Base-by-base conservation (phyloP, 2,888 invertebrate species). In the Platerodrilus igneus region DNA sequence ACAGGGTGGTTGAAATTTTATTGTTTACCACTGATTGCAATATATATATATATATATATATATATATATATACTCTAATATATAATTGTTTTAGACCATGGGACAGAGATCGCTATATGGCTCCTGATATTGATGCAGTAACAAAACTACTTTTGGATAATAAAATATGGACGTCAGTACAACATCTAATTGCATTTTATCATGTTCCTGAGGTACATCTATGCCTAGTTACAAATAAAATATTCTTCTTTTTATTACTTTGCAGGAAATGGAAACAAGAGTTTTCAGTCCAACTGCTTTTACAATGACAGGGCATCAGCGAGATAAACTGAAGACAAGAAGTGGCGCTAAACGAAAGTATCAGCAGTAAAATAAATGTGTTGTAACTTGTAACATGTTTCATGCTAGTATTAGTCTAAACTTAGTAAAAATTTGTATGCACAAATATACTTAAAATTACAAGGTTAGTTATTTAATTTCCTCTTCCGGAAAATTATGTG, bases 41-140 rank as follows among this genome's bases (percentile, higher is more conserved):
- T n/a, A n/a, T n/a, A n/a, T n/a, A n/a, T n/a, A n/a, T n/a, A n/a
- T n/a, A n/a, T n/a, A n/a, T n/a, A n/a, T n/a, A n/a, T n/a, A n/a
- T n/a, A n/a, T n/a, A n/a, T n/a, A n/a, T n/a, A n/a, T n/a, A n/a
- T n/a, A n/a, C n/a, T n/a, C n/a, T n/a, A n/a, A n/a, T n/a, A n/a
- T n/a, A n/a, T n/a, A n/a, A n/a, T 1, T 31, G 10, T n/a, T 64
- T 8, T 53, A 78, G 78, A 21, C 69, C 78, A 3, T 76, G 77
- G 72, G 74, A 75, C 39, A 73, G 72, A 48, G 81, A 81, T 57
- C 69, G 81, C 3, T 77, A 68, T 57, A 77, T 82, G 77, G 68
- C 79, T 1, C 79, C 79, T 0, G 80, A 81, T 54, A 81, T 81
- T 37, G 75, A 78, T 34, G 72, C 72, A 3, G 77, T 69, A 2